Conservation (phyloP, 2,888 invertebrate species). For the Dendrolimus pini region DNA sequence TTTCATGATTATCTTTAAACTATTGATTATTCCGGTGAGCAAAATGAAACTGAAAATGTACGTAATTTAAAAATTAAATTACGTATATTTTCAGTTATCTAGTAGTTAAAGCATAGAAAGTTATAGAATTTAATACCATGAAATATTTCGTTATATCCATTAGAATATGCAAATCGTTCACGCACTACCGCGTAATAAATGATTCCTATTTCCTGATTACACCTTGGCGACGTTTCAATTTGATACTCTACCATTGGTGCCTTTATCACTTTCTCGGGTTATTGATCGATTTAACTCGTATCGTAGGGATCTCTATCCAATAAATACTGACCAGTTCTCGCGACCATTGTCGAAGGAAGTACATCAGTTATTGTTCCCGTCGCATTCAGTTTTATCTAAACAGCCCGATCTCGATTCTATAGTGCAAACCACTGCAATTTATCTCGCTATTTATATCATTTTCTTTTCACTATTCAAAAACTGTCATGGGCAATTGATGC, state of each 20-base stretch:
- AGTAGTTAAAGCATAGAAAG: too few species aligned
- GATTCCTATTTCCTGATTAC: conserved; percentile 40
- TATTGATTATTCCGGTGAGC: too few species aligned
- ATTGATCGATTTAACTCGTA: conserved; percentile 65
- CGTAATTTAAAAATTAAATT: too few species aligned
- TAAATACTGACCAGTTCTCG: conserved; percentile 40
- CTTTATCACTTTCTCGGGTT: conserved; percentile 60
- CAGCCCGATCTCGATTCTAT: conserved; percentile 43
- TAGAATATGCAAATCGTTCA: background rate
- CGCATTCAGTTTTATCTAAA: conserved; percentile 54
- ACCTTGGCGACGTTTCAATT: conserved; percentile 60
- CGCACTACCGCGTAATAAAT: conserved; percentile 35
- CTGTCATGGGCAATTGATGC: conserved; percentile 10
- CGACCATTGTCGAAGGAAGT: conserved; percentile 67
- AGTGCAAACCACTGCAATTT: conserved; percentile 49
- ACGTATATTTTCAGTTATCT: too few species aligned
- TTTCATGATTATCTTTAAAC: too few species aligned
- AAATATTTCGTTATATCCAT: background rate
- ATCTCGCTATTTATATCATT: conserved; percentile 52
- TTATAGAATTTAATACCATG: too few species aligned
- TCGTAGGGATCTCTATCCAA: conserved; percentile 55
- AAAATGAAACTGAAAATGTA: too few species aligned
- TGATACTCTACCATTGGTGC: conserved; percentile 36
- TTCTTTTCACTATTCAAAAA: conserved; percentile 56
- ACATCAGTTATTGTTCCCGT: conserved; percentile 71